These are phyloP conservation scores for Platichthys flesus DNA, from an alignment of 2,113 vertebrate genomes.

Conservation along the genomic window DNA sequence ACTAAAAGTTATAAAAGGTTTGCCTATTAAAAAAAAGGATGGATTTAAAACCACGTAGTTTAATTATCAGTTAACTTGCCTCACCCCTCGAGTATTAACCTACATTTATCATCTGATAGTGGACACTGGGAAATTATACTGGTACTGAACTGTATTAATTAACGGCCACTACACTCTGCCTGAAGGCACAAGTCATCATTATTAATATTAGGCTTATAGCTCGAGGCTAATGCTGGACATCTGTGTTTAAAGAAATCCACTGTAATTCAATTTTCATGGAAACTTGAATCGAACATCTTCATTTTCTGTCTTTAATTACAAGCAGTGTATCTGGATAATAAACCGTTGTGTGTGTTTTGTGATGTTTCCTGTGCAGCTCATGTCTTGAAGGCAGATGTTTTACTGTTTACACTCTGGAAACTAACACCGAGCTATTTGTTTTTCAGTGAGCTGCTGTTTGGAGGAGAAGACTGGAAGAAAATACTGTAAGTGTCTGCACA, in stretches of 20 bases:
- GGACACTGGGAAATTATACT: constrained; percentile 44
- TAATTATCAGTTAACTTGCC: constrained; percentile 3
- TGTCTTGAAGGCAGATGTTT: background rate
- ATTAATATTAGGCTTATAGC: constrained; percentile 62
- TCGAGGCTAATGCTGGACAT: constrained; percentile 23
- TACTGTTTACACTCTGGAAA: background rate
- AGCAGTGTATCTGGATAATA: no score
- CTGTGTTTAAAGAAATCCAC: constrained; percentile 14
- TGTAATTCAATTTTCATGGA: constrained; percentile 26
- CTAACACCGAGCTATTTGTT: constrained; percentile 21
- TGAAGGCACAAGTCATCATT: constrained; percentile 53
- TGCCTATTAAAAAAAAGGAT: background rate
- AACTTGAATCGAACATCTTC: constrained; percentile 9
- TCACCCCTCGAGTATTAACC: constrained; percentile 51
- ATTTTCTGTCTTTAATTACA: constrained; percentile 28
- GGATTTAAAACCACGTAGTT: no score
- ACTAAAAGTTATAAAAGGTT: background rate
- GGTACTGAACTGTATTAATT: constrained; percentile 66
- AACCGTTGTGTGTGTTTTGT: background rate
- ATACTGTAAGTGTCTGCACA: constrained; percentile 24
- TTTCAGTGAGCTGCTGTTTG: constrained; percentile 56
- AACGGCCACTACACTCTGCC: constrained; percentile 41
- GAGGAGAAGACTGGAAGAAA: constrained; percentile 33
- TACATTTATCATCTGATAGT: constrained; percentile 48
- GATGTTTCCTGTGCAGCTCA: background rate